Conservation (phyloP, 1,140 invertebrate genomes). For the Heliconius eleuchia region DNA sequence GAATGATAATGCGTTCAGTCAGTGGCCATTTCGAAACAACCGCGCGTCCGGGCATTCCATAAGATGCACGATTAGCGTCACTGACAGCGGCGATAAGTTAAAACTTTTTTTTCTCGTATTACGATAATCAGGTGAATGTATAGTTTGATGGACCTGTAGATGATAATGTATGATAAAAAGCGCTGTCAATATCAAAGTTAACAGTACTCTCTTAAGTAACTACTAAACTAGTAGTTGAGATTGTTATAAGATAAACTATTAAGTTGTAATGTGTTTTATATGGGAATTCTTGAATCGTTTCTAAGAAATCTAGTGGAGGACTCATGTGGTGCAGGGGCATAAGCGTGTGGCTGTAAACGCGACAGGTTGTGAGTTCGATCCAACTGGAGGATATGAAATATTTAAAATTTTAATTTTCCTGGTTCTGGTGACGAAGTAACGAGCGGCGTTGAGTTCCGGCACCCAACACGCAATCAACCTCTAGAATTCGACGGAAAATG, state of each 20-base stretch:
- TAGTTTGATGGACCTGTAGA: conserved; percentile 40
- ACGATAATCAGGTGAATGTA: conserved; percentile 56
- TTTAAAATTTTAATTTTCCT: no score
- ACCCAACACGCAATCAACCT: no score
- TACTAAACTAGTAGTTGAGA: conserved; percentile 58
- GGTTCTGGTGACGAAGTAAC: no score
- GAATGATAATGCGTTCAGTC: conserved; percentile 63
- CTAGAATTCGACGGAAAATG: no score
- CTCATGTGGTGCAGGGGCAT: no score
- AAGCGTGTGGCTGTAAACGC: no score
- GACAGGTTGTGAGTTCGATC: no score
- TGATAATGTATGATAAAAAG: conserved; percentile 54
- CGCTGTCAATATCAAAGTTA: conserved; percentile 70
- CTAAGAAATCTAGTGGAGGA: not conserved
- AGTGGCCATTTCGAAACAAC: conserved; percentile 70
- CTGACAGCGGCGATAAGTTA: conserved; percentile 71
- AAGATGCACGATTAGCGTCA: conserved; percentile 69
- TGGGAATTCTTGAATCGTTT: not conserved
- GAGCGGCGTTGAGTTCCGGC: no score
- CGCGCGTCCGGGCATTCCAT: conserved; percentile 52
- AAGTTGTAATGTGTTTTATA: not conserved
- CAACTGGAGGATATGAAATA: no score
- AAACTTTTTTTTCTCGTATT: conserved; percentile 67
- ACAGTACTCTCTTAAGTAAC: conserved; percentile 55
- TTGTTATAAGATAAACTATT: conserved; percentile 42